Base-by-base conservation (phyloP, 2,888 invertebrate species). In the Polylopha cassiicola region DNA sequence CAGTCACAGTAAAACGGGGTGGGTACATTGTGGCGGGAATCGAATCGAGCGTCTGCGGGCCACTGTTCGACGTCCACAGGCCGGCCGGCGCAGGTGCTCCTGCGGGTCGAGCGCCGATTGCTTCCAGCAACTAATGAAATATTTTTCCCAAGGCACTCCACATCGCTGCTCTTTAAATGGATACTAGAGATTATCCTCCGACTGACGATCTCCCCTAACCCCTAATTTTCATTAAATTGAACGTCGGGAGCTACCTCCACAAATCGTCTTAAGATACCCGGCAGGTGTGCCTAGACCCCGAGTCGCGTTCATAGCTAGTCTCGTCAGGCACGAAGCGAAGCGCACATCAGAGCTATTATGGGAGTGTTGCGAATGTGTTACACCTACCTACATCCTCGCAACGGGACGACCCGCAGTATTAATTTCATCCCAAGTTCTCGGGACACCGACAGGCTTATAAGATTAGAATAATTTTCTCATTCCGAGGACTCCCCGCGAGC, bases 401-500 rank as follows among this genome's bases (percentile, higher is more conserved):
- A 45, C 59, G 60, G 63, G 55, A 57, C 64, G 61, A 58, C 67
- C 65, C 63, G 65, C 65, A 68, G 71, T 77, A 79, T 78, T 79
- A 77, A 81, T 81, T 81, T 72, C 63, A 55, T 59, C 57, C 63
- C 62, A 65, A 70, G 70, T 70, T 74, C 70, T 63, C 52, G 70
- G 73, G 67, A 73, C 69, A 77, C 73, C 74, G 70, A 74, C 75
- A 76, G 73, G 78, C 77, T 77, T 80, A 79, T 77, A 75, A 79
- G 81, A 85, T 85, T 84, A 85, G 79, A 82, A 85, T 84, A 82
- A 84, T 84, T 84, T 77, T 74, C 78, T 75, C 84, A 73, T 82
- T 82, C 73, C 68, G 63, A 75, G 72, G 72, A 72, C 68, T 77
- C 71, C 73, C 76, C 72, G 73, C 78, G 75, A 78, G 68, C 71